Base-by-base conservation (phyloP, 2,113 vertebrate genomes). In the Takifugu flavidus region DNA sequence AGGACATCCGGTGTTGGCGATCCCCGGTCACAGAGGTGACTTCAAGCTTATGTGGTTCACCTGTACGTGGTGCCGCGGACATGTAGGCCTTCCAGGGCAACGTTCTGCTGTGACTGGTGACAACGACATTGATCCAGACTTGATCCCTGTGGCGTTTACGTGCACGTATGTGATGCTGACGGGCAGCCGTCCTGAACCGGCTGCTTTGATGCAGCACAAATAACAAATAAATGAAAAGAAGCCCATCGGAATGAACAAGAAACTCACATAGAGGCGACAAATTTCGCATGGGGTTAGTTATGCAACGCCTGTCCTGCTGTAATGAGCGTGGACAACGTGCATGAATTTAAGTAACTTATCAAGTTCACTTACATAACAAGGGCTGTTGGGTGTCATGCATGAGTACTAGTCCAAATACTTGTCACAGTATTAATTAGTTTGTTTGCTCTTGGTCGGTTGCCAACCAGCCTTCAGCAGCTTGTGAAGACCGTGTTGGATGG, bases 271-370 rank as follows among this genome's bases (percentile, higher is more conserved):
- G 61, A 55, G 5, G 2, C 25, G 65, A 53, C 27, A 70, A 56
- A 46, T 56, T 74, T 45, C 67, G 53, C 42, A 67, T 15, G 42
- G 56, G 61, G 62, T 59, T 72, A 42, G 59, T 81, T 77, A 71
- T 60, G 54, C 58, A 76, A 82, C 58, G 4, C 59, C 49, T 14
- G 62, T 7, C 7, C 43, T 25, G 45, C 25, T 28, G 46, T 72
- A 71, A 71, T 77, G 50, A 84, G 77, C 79, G 64, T 72, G 71
- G 61, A 72, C 79, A 75, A 86, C 84, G 64, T 70, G 49, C 34
- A 47, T 75, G 52, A 78, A 75, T 64, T 55, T 67, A 72, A 74
- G 45, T 31, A 70, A 66, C 67, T 77, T 78, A 62, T 15, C 63
- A 74, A 83, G 68, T 75, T 74, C 49, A 44, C 70, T 86, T 82